Evolutionary conservation across 37 sponge, comb jelly and placozoan genomes (phyloP).

Genomic region (Axinella damicornis): DNA sequence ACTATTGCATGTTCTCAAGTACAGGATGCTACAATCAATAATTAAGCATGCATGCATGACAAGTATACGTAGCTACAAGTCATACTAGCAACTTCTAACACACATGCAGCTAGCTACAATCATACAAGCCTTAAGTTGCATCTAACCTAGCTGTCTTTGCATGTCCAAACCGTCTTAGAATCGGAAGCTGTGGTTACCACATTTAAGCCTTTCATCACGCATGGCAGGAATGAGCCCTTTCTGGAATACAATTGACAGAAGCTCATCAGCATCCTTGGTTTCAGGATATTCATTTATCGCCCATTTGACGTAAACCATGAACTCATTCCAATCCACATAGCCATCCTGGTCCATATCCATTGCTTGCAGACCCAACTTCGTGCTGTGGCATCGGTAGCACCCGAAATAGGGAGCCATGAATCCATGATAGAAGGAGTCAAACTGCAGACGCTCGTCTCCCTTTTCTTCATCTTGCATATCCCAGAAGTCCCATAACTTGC

Average conservation of each 20-base stretch:
- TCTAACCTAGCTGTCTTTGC: no score
- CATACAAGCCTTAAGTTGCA: no score
- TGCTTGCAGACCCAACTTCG: conserved; percentile 61
- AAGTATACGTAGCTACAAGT: no score
- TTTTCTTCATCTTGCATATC: conserved; percentile 47
- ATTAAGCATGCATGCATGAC: no score
- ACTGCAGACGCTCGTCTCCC: conserved; percentile 50
- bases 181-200: no score
- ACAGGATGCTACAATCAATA: no score
- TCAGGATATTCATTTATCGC: conserved; percentile 66
- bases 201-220: no score
- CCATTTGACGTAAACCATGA: conserved; percentile 80
- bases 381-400: conserved; percentile 79
- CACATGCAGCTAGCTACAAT: no score
- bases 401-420: conserved; percentile 89
- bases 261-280: conserved; percentile 40
- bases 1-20: no score
- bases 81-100: no score
- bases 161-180: no score
- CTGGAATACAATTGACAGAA: conserved; percentile 62
- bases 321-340: conserved; percentile 84
- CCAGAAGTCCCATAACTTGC: conserved; percentile 72
- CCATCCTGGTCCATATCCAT: conserved; percentile 3
- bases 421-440: conserved; percentile 44
- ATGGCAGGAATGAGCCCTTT: no score